phyloP scores from a whole-genome alignment of 1,140 invertebrate genomes.

The Sitobion miscanthi region DNA sequence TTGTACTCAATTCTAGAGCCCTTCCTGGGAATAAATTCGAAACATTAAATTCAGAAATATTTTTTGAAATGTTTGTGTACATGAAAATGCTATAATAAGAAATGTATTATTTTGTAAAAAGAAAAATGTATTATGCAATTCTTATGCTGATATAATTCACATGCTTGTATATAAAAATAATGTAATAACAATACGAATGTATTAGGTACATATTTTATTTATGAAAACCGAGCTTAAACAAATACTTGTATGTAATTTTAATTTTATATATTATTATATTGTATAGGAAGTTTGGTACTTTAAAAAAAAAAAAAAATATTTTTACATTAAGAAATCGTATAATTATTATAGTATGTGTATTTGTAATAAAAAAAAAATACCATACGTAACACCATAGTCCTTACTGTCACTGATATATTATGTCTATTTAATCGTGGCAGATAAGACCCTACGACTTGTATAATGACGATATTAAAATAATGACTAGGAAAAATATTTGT shows the following conservation, averaged over 20 bases:
- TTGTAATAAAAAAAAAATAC: background rate
- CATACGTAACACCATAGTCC: background rate
- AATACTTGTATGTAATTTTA: background rate
- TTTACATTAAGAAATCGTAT: background rate
- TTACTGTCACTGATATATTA: background rate
- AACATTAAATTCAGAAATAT: background rate
- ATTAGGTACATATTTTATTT: background rate
- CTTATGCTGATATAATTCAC: background rate
- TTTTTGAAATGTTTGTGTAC: background rate
- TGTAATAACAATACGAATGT: background rate
- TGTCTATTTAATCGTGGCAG: background rate
- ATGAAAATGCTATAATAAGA: background rate
- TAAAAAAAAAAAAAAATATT: too few species aligned
- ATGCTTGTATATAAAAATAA: background rate
- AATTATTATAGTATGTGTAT: background rate
- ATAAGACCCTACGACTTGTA: too few species aligned
- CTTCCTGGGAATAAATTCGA: background rate
- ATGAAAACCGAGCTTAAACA: background rate
- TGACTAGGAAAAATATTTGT: too few species aligned
- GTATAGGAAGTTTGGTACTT: background rate
- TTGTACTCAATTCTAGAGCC: background rate
- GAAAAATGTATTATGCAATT: background rate
- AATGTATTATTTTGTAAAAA: background rate
- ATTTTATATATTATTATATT: background rate
- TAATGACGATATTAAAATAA: too few species aligned